Conservation (phyloP, 2,888 invertebrate genomes). For the Oscheius onirici region DNA sequence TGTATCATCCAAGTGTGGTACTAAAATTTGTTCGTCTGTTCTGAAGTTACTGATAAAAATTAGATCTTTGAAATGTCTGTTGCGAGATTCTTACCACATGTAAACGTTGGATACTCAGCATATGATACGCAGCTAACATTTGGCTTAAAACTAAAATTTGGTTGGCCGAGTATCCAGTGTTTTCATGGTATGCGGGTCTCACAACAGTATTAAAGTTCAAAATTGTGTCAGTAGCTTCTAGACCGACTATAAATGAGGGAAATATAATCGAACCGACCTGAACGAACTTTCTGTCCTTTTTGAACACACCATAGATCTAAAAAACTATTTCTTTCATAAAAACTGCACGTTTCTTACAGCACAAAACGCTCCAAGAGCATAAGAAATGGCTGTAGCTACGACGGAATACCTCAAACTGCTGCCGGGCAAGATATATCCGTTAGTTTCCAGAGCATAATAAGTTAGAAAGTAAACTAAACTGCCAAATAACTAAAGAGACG, state of each 20-base stretch:
- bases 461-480: slow-evolving; percentile 21
- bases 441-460: slow-evolving; percentile 5
- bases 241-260: no score
- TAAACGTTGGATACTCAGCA: no score
- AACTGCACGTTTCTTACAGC: slow-evolving; percentile 1
- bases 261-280: no score
- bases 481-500: slow-evolving; percentile 20
- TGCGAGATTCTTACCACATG: no score
- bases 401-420: slow-evolving; percentile 22
- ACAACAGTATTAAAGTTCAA: no score
- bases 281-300: slow-evolving; percentile 46
- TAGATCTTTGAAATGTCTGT: no score
- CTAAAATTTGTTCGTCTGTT: neutral
- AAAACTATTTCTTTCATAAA: slow-evolving; percentile 27
- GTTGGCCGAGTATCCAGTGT: no score
- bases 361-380: slow-evolving; percentile 9
- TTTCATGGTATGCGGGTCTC: no score
- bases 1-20: slow-evolving; percentile 58
- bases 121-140: no score
- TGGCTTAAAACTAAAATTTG: no score
- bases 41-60: neutral
- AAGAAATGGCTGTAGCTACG: neutral
- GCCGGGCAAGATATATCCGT: slow-evolving; percentile 10
- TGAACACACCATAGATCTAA: slow-evolving; percentile 53
- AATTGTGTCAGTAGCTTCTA: no score